Conservation (phyloP, 2,888 invertebrate species). For the Hyposoter dolosus region DNA sequence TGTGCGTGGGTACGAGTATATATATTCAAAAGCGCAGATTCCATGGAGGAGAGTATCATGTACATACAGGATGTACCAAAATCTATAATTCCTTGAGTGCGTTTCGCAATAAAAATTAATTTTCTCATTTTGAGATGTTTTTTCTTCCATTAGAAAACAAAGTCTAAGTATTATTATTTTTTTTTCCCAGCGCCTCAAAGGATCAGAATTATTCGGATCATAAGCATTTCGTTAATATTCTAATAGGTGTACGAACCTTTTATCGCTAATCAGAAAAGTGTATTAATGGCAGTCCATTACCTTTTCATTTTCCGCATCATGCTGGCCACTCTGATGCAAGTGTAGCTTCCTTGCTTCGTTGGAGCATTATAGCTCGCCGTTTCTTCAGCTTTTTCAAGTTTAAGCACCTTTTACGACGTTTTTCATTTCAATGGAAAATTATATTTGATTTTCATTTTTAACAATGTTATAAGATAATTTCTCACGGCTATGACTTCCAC, state of each 20-base stretch:
- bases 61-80: slow-evolving; percentile 61
- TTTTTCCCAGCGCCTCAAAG: background rate
- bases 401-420: too few relatives aligned
- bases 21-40: slow-evolving; percentile 29
- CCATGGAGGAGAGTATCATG: slow-evolving; percentile 14
- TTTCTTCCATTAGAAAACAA: background rate
- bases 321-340: too few relatives aligned
- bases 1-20: slow-evolving; percentile 57
- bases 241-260: background rate
- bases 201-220: background rate
- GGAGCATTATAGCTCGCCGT: too few relatives aligned
- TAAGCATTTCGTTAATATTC: background rate
- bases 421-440: too few relatives aligned
- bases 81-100: background rate
- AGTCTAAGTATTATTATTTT: background rate
- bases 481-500: too few relatives aligned
- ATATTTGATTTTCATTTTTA: too few relatives aligned
- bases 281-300: background rate
- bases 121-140: background rate
- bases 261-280: background rate
- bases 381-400: too few relatives aligned
- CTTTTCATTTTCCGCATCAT: background rate
- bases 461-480: too few relatives aligned
- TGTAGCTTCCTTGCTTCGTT: too few relatives aligned
- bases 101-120: slow-evolving; percentile 11